Percentiles rank a stretch among this genome's conserved stretches.
Evolutionary conservation across 2,797 vertebrate genomes (phyloP).

Genomic region (Spinus olivaceus): DNA sequence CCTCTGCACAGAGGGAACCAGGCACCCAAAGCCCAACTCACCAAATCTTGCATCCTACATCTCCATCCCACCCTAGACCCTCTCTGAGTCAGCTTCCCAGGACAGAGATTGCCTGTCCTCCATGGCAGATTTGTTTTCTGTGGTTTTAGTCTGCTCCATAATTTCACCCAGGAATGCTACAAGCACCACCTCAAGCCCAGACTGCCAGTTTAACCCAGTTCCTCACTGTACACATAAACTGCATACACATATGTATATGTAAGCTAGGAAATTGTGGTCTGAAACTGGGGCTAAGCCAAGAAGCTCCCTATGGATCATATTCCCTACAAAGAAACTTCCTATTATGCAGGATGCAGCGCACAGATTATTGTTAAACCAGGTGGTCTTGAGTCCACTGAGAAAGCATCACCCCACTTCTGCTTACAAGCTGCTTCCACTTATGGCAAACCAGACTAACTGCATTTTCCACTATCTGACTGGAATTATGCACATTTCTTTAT

Average conservation of each 20-base stretch:
- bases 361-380: background rate
- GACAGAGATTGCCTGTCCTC: background rate
- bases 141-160: background rate
- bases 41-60: background rate
- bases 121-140: background rate
- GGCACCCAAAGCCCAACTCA: background rate
- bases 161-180: background rate
- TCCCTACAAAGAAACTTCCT: background rate
- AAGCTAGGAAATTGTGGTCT: background rate
- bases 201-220: background rate
- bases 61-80: background rate
- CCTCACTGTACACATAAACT: fast-evolving
- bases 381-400: background rate
- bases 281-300: background rate
- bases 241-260: fast-evolving
- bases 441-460: background rate
- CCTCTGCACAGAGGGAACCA: background rate
- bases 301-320: background rate
- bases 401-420: background rate
- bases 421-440: background rate
- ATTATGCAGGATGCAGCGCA: background rate
- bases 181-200: background rate
- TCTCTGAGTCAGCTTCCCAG: fast-evolving
- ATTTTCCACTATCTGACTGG: background rate
- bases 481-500: background rate